Evolutionary conservation across 2,888 invertebrate species (phyloP).

Genomic region (Coleophora deauratella): DNA sequence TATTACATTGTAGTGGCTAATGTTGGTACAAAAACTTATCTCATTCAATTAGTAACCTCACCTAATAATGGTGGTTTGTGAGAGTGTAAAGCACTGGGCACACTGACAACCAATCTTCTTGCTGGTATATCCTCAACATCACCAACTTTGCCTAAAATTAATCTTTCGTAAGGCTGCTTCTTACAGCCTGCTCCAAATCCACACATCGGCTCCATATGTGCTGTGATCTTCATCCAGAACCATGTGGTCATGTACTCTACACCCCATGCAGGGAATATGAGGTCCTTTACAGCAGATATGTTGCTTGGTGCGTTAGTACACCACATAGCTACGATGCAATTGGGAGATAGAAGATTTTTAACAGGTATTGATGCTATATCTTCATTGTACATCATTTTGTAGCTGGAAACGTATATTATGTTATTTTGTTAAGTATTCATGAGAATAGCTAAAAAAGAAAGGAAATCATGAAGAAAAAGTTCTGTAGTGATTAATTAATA

Average conservation of each 20-base stretch:
- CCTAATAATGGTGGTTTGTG: conserved; percentile 93
- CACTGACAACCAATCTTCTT: conserved; percentile 80
- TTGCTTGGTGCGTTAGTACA: conserved; percentile 90
- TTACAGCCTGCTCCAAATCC: conserved; percentile 77
- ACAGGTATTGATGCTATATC: conserved; percentile 83
- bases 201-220: conserved; percentile 78
- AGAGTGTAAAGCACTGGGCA: conserved; percentile 95
- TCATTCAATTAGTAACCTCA: conserved; percentile 31
- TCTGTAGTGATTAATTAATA: no score
- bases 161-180: conserved; percentile 92
- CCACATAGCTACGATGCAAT: conserved; percentile 89
- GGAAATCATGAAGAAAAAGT: no score
- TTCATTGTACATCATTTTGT: conserved; percentile 85
- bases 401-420: conserved; percentile 69
- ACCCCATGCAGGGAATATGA: conserved; percentile 87
- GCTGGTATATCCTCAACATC: conserved; percentile 42
- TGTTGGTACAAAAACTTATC: no score
- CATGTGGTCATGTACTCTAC: conserved; percentile 81
- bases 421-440: conserved; percentile 4
- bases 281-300: conserved; percentile 76
- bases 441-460: no score
- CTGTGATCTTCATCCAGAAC: conserved; percentile 90
- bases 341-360: conserved; percentile 70
- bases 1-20: no score
- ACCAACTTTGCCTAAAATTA: conserved; percentile 66